A percentile compares a stretch with the other conserved stretches of the same genome.
phyloP scores from a whole-genome alignment of 2,888 invertebrate species.

The Agriopis marginaria region DNA sequence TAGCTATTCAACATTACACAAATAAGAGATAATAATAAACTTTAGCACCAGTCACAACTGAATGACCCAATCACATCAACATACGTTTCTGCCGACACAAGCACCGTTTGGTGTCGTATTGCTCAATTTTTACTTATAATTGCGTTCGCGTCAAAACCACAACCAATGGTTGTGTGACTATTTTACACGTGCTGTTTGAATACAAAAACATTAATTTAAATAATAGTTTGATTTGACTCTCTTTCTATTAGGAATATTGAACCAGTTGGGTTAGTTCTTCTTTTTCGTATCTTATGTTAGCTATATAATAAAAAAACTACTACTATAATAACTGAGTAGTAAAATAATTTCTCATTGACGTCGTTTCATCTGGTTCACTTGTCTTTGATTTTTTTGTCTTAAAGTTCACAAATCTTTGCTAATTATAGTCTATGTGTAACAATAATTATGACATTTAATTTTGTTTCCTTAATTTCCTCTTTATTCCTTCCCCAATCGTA shows the following conservation, averaged over 20 bases:
- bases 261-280: neutral
- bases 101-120: slow-evolving; percentile 12
- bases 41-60: neutral
- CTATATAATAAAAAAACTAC: no score
- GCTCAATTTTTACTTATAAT: slow-evolving; percentile 18
- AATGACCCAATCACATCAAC: slow-evolving; percentile 4
- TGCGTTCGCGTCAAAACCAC: slow-evolving; percentile 15
- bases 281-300: no score
- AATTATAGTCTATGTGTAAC: no score
- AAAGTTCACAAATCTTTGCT: no score
- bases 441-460: no score
- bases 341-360: no score
- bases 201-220: neutral
- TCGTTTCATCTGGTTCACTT: neutral
- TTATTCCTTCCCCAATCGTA: no score
- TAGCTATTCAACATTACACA: neutral
- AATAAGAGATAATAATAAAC: neutral
- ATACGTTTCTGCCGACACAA: slow-evolving; percentile 2
- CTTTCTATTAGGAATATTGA: neutral
- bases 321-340: no score
- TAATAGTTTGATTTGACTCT: neutral
- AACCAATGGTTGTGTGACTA: slow-evolving; percentile 9
- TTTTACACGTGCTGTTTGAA: slow-evolving; percentile 15
- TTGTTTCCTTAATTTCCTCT: no score
- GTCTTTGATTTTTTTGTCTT: neutral